Evolutionary conservation across 1,140 invertebrate species (phyloP), one percentile per base, ranked within the genome.

Genomic region (Drosophila prosaltans): DNA sequence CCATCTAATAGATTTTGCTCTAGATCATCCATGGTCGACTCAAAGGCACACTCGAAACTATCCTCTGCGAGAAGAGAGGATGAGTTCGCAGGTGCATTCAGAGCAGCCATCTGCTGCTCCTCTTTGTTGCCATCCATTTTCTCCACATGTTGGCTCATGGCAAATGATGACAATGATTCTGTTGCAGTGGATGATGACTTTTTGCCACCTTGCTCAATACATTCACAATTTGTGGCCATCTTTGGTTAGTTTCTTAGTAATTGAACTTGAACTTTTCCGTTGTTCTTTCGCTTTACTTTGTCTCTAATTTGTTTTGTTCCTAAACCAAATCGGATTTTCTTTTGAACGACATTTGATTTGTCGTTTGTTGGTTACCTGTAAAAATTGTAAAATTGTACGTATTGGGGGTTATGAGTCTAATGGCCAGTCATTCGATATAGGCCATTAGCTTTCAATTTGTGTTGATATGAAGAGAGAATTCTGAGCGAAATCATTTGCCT

Each of bases 171-270:
- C 16, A 16, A 16, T 67, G 59, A 48, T 55, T 30, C 11, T 39
- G 54, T 51, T 54, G 48, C 32, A 65, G 43, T 30, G 36, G 64
- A 26, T 40, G 21, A 11, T 65, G 65, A 21, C 36, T 72, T 79
- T 79, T 74, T 84, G 66, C 79, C 75, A 72, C 75, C 75, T 61
- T 90, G 86, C 67, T 90, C 81, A 21, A 82, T 89, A 43, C 78
- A 82, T 45, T 83, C 81, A 64, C 73, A 91, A 71, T 86, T 86
- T 64, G 84, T 91, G 79, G 81, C 91, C 91, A 92, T 92, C 86
- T 80, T 66, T 66, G 51, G 58, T 24, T 41, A 26, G 2, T 21
- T 67, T 61, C 48, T 51, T 39, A 8, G 21, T 71, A 41, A 67
- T 73, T 60, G 41, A 41, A 40, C 32, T 58, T 10, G 3, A 26